Conservation (phyloP, 2,888 invertebrate genomes). For the Pomacea canaliculata region DNA sequence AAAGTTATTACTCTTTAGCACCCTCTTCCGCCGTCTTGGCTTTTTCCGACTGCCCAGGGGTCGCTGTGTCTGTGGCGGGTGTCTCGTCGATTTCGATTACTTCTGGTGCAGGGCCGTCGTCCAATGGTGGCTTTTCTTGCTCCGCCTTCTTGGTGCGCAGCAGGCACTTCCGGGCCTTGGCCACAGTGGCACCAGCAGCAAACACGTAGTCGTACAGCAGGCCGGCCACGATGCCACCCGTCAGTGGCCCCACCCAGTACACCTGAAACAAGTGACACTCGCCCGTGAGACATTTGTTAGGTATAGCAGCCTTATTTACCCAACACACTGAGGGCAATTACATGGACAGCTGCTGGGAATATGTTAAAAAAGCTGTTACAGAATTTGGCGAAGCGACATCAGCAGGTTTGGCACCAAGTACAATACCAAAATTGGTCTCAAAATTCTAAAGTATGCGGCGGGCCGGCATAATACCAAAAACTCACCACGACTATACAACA, state of each 20-base stretch:
- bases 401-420: too few species aligned
- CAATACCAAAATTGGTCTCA: too few species aligned
- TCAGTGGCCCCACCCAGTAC: conserved; percentile 58
- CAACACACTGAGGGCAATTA: too few species aligned
- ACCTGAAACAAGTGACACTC: conserved; percentile 40
- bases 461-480: too few species aligned
- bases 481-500: too few species aligned
- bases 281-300: too few species aligned
- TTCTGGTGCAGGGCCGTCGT: conserved; percentile 28
- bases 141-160: conserved; percentile 32
- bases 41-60: conserved; percentile 32
- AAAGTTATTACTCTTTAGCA: conserved; percentile 33
- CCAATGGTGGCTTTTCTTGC: conserved; percentile 29
- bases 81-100: conserved; percentile 32
- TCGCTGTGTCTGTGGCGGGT: conserved; percentile 12
- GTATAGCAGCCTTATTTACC: too few species aligned
- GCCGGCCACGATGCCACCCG: conserved; percentile 51
- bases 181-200: conserved; percentile 46
- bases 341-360: too few species aligned
- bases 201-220: conserved; percentile 59
- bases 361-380: too few species aligned
- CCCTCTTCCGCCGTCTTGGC: conserved; percentile 36
- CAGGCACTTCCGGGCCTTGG: conserved; percentile 44
- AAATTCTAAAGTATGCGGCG: too few species aligned
- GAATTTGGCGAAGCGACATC: too few species aligned